Base-by-base conservation (phyloP, 2,113 vertebrate species). In the Hyperopisus bebe region DNA sequence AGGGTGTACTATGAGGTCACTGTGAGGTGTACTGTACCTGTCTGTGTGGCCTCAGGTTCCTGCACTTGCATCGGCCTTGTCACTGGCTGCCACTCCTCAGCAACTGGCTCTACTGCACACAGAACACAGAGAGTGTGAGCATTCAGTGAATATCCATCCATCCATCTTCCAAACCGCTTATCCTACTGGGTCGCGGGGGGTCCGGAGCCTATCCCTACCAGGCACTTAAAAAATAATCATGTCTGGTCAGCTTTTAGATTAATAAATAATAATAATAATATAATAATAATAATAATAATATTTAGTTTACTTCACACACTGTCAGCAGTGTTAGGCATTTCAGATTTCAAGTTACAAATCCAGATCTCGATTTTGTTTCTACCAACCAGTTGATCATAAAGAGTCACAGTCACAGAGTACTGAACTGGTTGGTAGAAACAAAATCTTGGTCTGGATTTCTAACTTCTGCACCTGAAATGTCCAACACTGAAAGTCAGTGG, bases 21-120 rank as follows among this genome's bases (percentile, higher is more conserved):
- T 7, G 47, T 24, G 17, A 9, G 19, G 31, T 42, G 82, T 96
- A 97, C 97, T 48, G 46, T 96, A 97, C 97, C 97, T 96, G 96
- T 91, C 91, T 95, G 95, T 19, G 94, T 92, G 51, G 94, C 94
- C 46, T 94, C 94, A 4, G 90, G 94, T 17, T 93, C 94, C 89
- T 94, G 93, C 62, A 93, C 95, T 35, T 93, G 94, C 89, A 95
- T 94, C 87, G 96, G 95, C 88, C 42, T 94, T 35, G 93, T 92
- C 2, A 89, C 93, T 3, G 92, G 82, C 77, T 96, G 95, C 66
- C 74, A 94, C 89, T 96, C 94, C 90, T 95, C 95, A 88, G 93
- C 91, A 0, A 92, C 91, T 85, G 91, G 92, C 90, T 94, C 94
- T 83, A 93, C 97, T 97, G 93, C 44, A 96, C 89, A 93, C 83